A percentile compares a stretch with the other conserved stretches of the same genome.
phyloP scores from a whole-genome alignment of 1,140 invertebrate genomes.

The Trachymyrmex cornetzi region DNA sequence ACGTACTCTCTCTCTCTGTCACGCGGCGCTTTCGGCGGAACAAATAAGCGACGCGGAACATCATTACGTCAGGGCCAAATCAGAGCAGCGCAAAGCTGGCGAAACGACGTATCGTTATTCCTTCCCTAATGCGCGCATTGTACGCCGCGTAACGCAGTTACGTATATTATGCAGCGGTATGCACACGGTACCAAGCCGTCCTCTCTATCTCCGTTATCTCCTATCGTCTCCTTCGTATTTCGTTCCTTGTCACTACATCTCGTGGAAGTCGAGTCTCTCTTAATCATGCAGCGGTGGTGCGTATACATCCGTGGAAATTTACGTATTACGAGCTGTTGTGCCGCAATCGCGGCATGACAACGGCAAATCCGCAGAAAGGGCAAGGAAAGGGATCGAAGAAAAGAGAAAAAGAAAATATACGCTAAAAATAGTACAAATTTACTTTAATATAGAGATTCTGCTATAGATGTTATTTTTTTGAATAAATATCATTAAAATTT shows the following conservation, averaged over 20 bases:
- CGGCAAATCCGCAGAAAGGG: not conserved
- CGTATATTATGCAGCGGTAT: slow-evolving; percentile 37
- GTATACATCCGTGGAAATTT: slow-evolving; percentile 39
- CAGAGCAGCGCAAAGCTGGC: slow-evolving; percentile 36
- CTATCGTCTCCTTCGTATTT: slow-evolving; percentile 14
- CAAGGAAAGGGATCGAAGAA: not conserved
- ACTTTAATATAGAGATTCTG: not conserved
- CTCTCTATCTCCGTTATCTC: slow-evolving; percentile 32
- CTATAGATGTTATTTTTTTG: too few species aligned
- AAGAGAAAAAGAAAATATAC: not conserved
- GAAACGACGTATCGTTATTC: slow-evolving; percentile 45
- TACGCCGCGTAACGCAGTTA: slow-evolving; percentile 35
- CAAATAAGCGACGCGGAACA: slow-evolving; percentile 33
- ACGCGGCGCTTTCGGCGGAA: not conserved
- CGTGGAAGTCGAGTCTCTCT: slow-evolving; percentile 14
- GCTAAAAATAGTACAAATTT: not conserved
- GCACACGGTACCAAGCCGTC: slow-evolving; percentile 9
- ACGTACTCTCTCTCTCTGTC: not conserved
- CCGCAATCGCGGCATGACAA: slow-evolving; percentile 15
- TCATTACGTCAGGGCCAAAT: slow-evolving; percentile 32
- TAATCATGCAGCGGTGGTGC: slow-evolving; percentile 40
- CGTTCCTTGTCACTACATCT: slow-evolving; percentile 18
- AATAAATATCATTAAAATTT: not conserved
- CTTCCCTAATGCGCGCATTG: slow-evolving; percentile 31
- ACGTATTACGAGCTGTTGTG: slow-evolving; percentile 36